Percentiles rank a stretch among this genome's conserved stretches.
Evolutionary conservation across 2,113 vertebrate genomes (phyloP).

Genomic region (Ctenodactylus gundi): DNA sequence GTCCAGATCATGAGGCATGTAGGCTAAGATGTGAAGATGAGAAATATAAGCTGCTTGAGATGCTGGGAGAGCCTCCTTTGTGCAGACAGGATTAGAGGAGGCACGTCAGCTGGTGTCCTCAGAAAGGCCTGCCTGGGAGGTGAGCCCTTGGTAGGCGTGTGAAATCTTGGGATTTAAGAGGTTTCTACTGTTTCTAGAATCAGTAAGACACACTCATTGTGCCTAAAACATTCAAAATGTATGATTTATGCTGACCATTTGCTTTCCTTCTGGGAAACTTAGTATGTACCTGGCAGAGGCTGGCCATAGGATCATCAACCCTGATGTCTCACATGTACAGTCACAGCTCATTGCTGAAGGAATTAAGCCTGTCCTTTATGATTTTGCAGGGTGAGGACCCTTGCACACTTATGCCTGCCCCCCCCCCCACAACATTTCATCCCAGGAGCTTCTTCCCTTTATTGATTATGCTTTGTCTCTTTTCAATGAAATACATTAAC

Average conservation of each 20-base stretch:
- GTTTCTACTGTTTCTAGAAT: neutral
- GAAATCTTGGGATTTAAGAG: neutral
- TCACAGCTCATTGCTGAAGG: neutral
- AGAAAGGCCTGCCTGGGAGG: neutral
- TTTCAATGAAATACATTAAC: neutral
- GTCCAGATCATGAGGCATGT: accelerated
- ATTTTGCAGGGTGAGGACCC: neutral
- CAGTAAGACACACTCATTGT: neutral
- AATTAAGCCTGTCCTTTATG: neutral
- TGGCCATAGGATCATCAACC: neutral
- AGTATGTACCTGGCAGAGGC: neutral
- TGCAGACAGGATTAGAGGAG: neutral
- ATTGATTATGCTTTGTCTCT: neutral
- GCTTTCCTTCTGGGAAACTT: neutral
- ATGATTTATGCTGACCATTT: neutral
- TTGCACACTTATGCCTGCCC: neutral
- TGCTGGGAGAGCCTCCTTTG: neutral
- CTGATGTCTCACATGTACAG: neutral
- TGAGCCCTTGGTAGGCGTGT: neutral
- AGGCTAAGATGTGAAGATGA: neutral
- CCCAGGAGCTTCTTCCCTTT: neutral
- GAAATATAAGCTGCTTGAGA: neutral
- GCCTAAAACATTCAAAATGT: neutral
- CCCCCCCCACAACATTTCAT: too few species aligned
- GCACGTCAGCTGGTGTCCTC: neutral